These are phyloP conservation scores for Drosophila lini DNA, from an alignment of 1,140 invertebrate species.

Conservation along the genomic window DNA sequence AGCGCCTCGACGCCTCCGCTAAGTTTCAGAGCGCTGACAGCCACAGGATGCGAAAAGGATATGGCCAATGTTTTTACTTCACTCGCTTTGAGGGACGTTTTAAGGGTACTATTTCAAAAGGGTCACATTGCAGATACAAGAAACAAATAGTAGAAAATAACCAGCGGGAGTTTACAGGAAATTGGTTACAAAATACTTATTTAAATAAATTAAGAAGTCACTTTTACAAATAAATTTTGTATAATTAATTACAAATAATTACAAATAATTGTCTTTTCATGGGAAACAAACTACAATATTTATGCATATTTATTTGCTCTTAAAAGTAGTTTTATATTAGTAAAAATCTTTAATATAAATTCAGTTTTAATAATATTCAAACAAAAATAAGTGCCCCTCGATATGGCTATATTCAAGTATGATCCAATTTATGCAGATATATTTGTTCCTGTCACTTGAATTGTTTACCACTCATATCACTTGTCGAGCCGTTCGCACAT, in stretches of 20 bases:
- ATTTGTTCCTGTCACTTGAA: constrained; percentile 39
- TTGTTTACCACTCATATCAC: constrained; percentile 64
- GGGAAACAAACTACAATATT: background rate
- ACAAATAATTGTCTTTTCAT: background rate
- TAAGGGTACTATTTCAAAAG: background rate
- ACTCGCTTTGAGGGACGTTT: constrained; percentile 1
- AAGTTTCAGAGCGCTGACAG: constrained; percentile 53
- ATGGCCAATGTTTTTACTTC: constrained; percentile 9
- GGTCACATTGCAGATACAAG: background rate
- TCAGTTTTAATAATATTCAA: background rate
- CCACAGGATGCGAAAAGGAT: constrained; percentile 38
- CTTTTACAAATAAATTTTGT: background rate
- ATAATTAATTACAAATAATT: background rate
- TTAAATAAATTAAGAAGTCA: background rate
- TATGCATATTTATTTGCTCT: background rate
- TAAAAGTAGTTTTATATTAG: background rate
- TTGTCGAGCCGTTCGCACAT: constrained; percentile 42
- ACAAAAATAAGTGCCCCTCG: background rate
- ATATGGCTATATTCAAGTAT: background rate
- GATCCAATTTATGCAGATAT: constrained; percentile 14
- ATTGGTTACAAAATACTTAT: background rate
- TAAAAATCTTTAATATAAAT: background rate
- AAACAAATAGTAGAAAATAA: background rate
- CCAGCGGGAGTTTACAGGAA: background rate
- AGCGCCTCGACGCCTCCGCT: constrained; percentile 71